Evolutionary conservation across 2,797 vertebrate genomes (phyloP), one percentile per base, ranked within the genome.

Genomic region (Avahi laniger): DNA sequence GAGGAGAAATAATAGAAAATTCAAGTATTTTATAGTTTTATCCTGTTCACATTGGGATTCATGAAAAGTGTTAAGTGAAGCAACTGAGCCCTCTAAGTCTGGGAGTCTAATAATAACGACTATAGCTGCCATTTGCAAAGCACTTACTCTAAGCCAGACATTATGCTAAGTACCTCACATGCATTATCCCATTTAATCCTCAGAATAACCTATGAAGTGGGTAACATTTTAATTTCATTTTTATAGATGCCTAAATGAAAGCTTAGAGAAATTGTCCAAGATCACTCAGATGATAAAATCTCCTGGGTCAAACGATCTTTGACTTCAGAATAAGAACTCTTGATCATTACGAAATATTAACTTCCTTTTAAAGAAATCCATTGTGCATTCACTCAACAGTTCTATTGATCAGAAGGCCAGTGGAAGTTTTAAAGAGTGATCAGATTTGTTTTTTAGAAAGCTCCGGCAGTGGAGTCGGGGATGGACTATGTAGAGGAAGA

Each of bases 381-480:
- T 87, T 97, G 38, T 57, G 63, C 59, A 69, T 81, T 93, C 78
- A 88, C 38, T 82, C 24, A 57, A 73, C 24, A 79, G 14, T 91
- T 93, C 17, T 89, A 2, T 50, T 89, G 41, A 72, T 93, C 33
- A 35, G 46, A 80, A n/a, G 79, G 33, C 20, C 76, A 70, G 35
- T 43, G 54, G 52, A 57, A 26, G 15, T 86, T 94, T 94, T 65
- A 73, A 93, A 89, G 87, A 50, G 48, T 83, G 17, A 94, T 54
- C 33, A 75, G 24, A 28, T 73, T 30, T 81, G 4, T 28, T n/a
- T 83, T 91, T 61, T 63, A 79, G 57, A 59, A 75, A 26, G 75
- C 15, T 57, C 54, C 61, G 26, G n/a, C 33, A 46, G 26, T 63
- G 20, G 43, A 22, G 1, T 72, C 4, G 48, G 3, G 11, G 28